These are phyloP conservation scores for Synanthedon formicaeformis DNA, from an alignment of 2,888 invertebrate species.

Conservation along the genomic window DNA sequence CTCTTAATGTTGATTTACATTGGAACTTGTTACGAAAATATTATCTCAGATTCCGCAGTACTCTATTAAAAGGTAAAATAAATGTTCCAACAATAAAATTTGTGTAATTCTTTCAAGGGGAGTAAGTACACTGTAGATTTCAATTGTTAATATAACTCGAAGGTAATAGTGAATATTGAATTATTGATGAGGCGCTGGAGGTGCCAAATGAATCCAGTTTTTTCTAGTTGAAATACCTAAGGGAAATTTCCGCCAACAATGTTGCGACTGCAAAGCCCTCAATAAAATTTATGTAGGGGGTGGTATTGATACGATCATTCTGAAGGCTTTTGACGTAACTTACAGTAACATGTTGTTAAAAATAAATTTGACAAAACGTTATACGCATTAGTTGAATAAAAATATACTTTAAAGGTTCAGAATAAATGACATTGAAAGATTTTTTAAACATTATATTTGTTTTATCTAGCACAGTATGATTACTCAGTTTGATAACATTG, in stretches of 20 bases:
- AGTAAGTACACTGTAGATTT: not conserved
- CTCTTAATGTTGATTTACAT: not conserved
- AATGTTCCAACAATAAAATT: not conserved
- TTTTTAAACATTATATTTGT: no score
- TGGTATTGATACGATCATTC: constrained; percentile 40
- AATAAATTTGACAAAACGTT: constrained; percentile 4
- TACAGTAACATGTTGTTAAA: constrained; percentile 36
- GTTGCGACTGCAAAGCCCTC: constrained; percentile 48
- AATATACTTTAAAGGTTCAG: no score
- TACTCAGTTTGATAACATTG: no score
- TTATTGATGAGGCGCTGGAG: constrained; percentile 50
- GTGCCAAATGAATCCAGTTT: constrained; percentile 36
- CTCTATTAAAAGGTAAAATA: not conserved
- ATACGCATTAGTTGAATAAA: constrained; percentile 4
- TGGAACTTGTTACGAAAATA: not conserved
- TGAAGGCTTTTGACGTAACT: constrained; percentile 50
- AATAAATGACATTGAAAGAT: no score
- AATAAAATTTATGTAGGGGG: constrained; percentile 46
- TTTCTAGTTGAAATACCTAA: constrained; percentile 50
- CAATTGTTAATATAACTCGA: not conserved
- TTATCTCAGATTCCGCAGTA: not conserved
- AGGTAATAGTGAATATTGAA: constrained; percentile 37
- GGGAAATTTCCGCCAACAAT: constrained; percentile 52
- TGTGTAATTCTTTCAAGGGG: not conserved
- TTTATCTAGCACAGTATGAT: no score